Evolutionary conservation across 2,888 invertebrate genomes (phyloP).

Genomic region (Euproctis similis): DNA sequence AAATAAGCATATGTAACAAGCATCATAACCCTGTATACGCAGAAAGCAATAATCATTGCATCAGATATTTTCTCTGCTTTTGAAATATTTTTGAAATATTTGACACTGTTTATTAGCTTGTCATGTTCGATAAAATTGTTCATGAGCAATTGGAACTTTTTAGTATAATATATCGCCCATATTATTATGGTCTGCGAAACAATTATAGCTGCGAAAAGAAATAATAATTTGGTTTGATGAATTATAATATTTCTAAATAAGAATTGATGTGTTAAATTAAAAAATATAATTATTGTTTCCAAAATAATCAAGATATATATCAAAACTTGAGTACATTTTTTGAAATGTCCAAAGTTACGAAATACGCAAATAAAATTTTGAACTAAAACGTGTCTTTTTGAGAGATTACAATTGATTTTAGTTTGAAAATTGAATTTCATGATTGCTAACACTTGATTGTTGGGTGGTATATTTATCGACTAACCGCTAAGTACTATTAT

Average conservation of each 20-base stretch:
- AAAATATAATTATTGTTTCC: slow-evolving; percentile 4
- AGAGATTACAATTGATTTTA: slow-evolving; percentile 12
- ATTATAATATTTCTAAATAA: not conserved
- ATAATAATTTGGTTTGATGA: not conserved
- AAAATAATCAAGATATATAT: slow-evolving; percentile 6
- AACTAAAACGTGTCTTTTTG: no score
- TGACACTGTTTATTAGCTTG: not conserved
- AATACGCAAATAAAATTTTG: slow-evolving; percentile 24
- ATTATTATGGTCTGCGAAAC: not conserved
- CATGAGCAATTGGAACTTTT: not conserved
- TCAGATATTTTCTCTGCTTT: not conserved
- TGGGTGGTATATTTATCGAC: no score
- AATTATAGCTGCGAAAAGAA: not conserved
- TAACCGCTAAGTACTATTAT: no score
- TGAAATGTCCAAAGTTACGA: slow-evolving; percentile 19
- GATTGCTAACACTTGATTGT: no score
- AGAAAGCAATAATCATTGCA: not conserved
- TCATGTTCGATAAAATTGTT: not conserved
- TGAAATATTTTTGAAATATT: not conserved
- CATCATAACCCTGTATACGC: not conserved
- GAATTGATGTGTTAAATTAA: not conserved
- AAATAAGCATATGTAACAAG: not conserved
- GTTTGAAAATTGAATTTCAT: slow-evolving; percentile 11
- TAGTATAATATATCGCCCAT: not conserved
- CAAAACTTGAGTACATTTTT: slow-evolving; percentile 8